Evolutionary conservation across 2,797 vertebrate species (phyloP).

Genomic region (Anniella stebbinsi): DNA sequence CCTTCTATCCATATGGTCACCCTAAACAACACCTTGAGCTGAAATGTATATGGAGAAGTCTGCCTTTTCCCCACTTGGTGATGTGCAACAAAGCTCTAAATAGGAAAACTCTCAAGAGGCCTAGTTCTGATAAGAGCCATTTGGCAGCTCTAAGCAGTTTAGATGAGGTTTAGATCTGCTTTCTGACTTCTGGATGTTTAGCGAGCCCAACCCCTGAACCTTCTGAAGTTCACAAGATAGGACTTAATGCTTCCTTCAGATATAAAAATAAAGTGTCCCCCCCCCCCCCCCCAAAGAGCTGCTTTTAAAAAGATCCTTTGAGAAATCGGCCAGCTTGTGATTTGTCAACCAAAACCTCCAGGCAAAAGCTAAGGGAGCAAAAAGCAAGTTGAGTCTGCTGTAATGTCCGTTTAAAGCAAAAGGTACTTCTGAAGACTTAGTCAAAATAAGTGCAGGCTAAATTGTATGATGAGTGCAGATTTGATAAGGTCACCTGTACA

Average conservation of each 20-base stretch:
- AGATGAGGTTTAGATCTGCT: neutral
- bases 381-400: neutral
- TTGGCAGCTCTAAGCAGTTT: neutral
- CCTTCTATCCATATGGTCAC: too few relatives aligned
- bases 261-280: neutral
- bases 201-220: neutral
- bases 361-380: neutral
- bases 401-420: neutral
- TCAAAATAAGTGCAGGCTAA: neutral
- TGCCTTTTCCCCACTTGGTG: neutral
- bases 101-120: neutral
- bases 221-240: neutral
- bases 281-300: fast-evolving
- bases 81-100: neutral
- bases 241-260: neutral
- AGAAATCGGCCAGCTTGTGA: neutral
- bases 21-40: neutral
- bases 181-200: neutral
- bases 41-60: neutral
- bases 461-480: neutral
- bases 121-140: neutral
- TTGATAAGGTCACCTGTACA: too few relatives aligned
- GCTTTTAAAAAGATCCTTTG: neutral
- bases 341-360: neutral
- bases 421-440: neutral